Conservation (phyloP, 2,113 vertebrate genomes). For the Rhinoptilus africanus region DNA sequence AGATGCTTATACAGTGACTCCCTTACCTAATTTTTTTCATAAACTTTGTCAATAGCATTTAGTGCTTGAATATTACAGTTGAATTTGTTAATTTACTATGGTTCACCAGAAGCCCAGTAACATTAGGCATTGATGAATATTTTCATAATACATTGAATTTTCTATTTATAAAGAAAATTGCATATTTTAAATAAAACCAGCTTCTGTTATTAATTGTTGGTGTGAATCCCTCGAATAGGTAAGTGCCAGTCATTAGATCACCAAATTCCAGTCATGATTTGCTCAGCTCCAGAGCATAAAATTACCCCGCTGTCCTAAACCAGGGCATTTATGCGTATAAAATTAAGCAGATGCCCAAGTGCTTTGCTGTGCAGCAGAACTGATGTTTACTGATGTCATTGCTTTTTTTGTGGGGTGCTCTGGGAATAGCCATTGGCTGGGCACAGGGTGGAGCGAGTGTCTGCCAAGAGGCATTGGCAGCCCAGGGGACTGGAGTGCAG, state of each 20-base stretch:
- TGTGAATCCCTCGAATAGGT: neutral
- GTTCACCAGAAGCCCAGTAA: neutral
- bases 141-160: neutral
- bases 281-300: neutral
- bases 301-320: neutral
- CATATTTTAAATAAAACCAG: neutral
- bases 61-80: neutral
- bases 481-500: neutral
- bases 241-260: neutral
- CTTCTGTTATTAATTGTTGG: neutral
- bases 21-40: neutral
- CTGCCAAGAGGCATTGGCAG: neutral
- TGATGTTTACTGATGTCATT: neutral
- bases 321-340: neutral
- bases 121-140: neutral
- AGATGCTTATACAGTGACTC: neutral
- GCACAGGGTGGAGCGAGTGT: accelerated
- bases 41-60: neutral
- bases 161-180: neutral
- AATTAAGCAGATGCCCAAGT: neutral
- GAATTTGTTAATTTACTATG: neutral
- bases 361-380: neutral
- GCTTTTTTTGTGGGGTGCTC: neutral
- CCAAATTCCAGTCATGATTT: neutral
- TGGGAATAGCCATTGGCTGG: accelerated